Conservation (phyloP, 2,888 invertebrate species). For the Cancer borealis region DNA sequence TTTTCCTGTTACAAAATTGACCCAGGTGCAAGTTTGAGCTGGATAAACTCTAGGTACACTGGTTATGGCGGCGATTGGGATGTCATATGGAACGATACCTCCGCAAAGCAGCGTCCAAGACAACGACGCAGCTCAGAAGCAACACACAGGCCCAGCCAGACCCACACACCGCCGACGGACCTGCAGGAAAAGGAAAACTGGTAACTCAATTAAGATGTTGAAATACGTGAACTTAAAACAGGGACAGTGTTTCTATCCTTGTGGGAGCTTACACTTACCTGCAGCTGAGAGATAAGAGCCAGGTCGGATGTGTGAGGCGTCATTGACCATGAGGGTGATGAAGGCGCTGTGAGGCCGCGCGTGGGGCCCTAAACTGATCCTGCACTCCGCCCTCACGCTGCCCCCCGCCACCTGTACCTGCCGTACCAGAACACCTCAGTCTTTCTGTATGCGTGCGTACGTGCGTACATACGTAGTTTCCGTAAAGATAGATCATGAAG, state of each 20-base stretch:
- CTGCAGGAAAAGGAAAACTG: background rate
- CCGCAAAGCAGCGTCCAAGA: background rate
- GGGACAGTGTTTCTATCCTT: background rate
- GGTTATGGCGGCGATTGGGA: too few relatives aligned
- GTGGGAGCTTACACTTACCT: background rate
- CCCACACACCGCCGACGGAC: background rate
- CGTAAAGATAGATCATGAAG: too few relatives aligned
- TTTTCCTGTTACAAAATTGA: too few relatives aligned
- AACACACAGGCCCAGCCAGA: background rate
- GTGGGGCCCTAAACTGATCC: constrained; percentile 44
- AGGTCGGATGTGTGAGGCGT: background rate
- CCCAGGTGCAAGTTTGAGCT: too few relatives aligned
- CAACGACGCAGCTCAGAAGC: background rate
- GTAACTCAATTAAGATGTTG: background rate
- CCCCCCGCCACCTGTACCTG: constrained; percentile 47
- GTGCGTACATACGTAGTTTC: too few relatives aligned
- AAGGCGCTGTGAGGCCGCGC: constrained; percentile 35
- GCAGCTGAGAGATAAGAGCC: background rate
- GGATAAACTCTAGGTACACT: too few relatives aligned
- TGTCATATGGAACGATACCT: too few relatives aligned
- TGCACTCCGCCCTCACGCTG: constrained; percentile 45
- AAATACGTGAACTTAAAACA: background rate
- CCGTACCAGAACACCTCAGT: background rate
- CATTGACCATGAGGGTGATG: background rate
- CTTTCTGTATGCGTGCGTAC: too few relatives aligned